phyloP scores from a whole-genome alignment of 2,113 vertebrate species.

The Lamprologus callipterus region DNA sequence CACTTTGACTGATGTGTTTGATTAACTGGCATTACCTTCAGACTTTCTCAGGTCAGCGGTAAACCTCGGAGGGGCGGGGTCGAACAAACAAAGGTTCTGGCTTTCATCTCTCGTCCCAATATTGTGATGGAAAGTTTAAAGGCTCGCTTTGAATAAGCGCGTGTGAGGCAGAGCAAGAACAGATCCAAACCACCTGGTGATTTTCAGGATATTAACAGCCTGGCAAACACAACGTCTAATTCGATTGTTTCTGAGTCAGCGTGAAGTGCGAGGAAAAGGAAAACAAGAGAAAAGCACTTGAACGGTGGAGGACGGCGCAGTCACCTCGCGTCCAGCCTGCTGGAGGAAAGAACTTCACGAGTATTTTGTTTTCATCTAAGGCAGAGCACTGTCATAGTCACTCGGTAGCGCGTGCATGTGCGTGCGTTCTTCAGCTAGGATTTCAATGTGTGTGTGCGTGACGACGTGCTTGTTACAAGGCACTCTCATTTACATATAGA shows the following conservation, averaged over 20 bases:
- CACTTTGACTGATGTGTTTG: slow-evolving; percentile 14
- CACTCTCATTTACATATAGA: slow-evolving; percentile 71
- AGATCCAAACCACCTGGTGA: neutral
- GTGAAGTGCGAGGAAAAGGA: neutral
- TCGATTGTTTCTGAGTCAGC: slow-evolving; percentile 6
- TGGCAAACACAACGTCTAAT: neutral
- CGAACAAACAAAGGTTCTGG: neutral
- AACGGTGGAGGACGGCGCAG: slow-evolving; percentile 12
- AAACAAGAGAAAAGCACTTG: neutral
- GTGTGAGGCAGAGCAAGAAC: neutral
- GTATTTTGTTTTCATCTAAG: slow-evolving; percentile 52
- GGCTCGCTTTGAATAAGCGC: slow-evolving; percentile 1
- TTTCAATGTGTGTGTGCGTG: neutral
- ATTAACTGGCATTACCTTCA: slow-evolving; percentile 24
- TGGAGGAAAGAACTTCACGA: slow-evolving; percentile 33
- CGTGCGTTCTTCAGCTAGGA: neutral
- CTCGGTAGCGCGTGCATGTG: neutral
- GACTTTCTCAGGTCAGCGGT: neutral
- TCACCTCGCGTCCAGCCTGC: slow-evolving; percentile 27
- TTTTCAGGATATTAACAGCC: slow-evolving; percentile 20
- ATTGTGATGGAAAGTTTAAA: slow-evolving; percentile 12
- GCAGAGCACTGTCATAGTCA: neutral
- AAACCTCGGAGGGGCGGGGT: neutral
- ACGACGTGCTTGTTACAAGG: slow-evolving; percentile 25
- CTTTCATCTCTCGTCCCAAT: slow-evolving; percentile 15